Evolutionary conservation across 2,113 vertebrate genomes (phyloP), one percentile per base, ranked within the genome.

Genomic region (Phaethornis superciliosus): DNA sequence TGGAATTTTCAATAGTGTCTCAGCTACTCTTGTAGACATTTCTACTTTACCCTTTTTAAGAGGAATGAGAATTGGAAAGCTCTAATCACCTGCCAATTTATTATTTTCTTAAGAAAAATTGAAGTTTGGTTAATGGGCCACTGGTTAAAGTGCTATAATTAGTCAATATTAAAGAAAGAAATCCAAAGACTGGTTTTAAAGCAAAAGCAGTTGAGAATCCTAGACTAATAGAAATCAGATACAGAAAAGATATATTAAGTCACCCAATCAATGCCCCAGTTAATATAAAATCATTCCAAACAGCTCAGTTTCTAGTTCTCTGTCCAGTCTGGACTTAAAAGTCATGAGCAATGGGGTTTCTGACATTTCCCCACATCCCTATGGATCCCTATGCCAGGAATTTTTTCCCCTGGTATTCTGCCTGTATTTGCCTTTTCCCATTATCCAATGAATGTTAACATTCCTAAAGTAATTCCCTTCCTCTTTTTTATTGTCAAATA

Each of bases 41-140:
- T 81, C 81, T 74, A 80, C 37, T 63, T 88, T 19, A 85, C 10
- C 4, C 14, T 81, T 90, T 93, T 90, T 86, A 81, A 81, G 30
- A 84, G 44, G 19, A 88, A 76, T 0, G 3, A 74, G 74, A 79
- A 86, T 26, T 12, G 4, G 58, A 93, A 95, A 92, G 65, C 85
- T 88, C 95, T 96, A 92, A 95, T 95, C 52, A 51, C 22, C 49
- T 92, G 89, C 80, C 93, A 94, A 65, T 85, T 88, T 95, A 94
- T 71, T 95, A 91, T 91, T 96, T 95, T 93, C 81, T 85, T 83
- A 79, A 84, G 65, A 88, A 90, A 95, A 62, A 27, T 12, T 64
- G 21, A 91, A 78, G 8, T 84, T 91, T 30, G 63, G 19, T 88
- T 89, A 95, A 92, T 64, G 44, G 63, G 32, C 16, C 65, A 68